Conservation (phyloP, 2,113 vertebrate species). For the Thoracochromis brauschi region DNA sequence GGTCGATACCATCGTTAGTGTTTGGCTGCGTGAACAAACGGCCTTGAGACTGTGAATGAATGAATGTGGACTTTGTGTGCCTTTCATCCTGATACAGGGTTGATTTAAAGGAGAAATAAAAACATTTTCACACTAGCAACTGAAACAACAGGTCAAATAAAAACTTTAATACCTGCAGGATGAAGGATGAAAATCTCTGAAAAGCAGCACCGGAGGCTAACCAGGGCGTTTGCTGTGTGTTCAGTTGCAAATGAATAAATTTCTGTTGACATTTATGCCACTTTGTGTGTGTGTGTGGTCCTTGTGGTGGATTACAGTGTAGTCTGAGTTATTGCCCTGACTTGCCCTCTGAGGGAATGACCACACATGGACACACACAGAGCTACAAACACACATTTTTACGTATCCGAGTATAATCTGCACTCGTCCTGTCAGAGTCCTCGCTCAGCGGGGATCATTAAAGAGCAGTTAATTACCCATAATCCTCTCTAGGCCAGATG, state of each 20-base stretch:
- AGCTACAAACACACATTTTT: neutral
- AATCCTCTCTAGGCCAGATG: slow-evolving; percentile 51
- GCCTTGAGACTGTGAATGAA: neutral
- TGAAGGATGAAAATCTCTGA: neutral
- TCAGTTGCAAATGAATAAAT: neutral
- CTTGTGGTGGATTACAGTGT: neutral
- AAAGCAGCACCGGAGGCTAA: neutral
- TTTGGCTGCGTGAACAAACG: neutral
- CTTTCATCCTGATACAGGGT: neutral
- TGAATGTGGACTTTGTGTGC: neutral
- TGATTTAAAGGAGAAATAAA: neutral
- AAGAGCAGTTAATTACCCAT: slow-evolving; percentile 58
- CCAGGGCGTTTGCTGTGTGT: neutral
- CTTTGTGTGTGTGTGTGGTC: neutral
- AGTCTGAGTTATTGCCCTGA: neutral
- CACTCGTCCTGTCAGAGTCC: neutral
- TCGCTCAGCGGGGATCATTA: slow-evolving; percentile 30
- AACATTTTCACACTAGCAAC: neutral
- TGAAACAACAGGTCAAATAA: neutral
- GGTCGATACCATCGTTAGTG: neutral
- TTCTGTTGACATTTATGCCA: neutral
- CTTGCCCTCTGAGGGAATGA: neutral
- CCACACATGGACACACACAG: neutral
- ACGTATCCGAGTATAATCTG: slow-evolving; percentile 2
- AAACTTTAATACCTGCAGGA: neutral